These are phyloP conservation scores for Archaeoteleia sp. DNA, from an alignment of 2,888 invertebrate species.

Conservation along the genomic window DNA sequence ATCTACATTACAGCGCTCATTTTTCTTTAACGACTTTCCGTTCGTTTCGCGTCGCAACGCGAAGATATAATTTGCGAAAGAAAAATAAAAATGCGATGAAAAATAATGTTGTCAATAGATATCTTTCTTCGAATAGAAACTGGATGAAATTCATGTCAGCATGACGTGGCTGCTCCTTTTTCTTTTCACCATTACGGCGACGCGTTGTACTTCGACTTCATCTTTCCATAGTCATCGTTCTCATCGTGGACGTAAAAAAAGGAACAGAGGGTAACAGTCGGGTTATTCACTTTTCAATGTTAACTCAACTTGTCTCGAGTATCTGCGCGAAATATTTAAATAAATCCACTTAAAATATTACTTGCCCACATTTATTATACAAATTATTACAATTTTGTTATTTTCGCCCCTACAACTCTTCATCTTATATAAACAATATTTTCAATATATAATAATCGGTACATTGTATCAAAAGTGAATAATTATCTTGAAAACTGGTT, in stretches of 20 bases:
- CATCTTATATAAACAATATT: too few relatives aligned
- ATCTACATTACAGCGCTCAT: too few relatives aligned
- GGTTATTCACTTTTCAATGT: slow-evolving; percentile 26
- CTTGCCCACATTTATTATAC: too few relatives aligned
- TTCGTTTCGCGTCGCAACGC: neutral
- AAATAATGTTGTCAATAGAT: slow-evolving; percentile 24
- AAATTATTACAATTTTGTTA: too few relatives aligned
- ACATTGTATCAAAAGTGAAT: too few relatives aligned
- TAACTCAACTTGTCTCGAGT: slow-evolving; percentile 17
- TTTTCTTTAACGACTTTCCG: neutral
- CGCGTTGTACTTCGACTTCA: slow-evolving; percentile 21
- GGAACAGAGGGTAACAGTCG: slow-evolving; percentile 14
- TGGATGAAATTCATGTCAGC: slow-evolving; percentile 42
- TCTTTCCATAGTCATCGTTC: slow-evolving; percentile 26
- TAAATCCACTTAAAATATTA: too few relatives aligned
- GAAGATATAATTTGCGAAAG: slow-evolving; percentile 1
- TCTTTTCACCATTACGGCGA: slow-evolving; percentile 17
- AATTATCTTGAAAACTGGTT: too few relatives aligned
- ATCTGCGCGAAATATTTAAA: slow-evolving; percentile 11
- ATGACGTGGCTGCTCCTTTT: slow-evolving; percentile 33
- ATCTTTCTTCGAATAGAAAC: slow-evolving; percentile 22
- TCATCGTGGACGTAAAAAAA: slow-evolving; percentile 7
- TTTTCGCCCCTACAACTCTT: too few relatives aligned
- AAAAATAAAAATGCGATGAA: slow-evolving; percentile 4
- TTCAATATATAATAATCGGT: too few relatives aligned